Percentiles rank a stretch among this genome's conserved stretches.
phyloP scores from a whole-genome alignment of 2,797 vertebrate genomes.

The Acanthis flammea region DNA sequence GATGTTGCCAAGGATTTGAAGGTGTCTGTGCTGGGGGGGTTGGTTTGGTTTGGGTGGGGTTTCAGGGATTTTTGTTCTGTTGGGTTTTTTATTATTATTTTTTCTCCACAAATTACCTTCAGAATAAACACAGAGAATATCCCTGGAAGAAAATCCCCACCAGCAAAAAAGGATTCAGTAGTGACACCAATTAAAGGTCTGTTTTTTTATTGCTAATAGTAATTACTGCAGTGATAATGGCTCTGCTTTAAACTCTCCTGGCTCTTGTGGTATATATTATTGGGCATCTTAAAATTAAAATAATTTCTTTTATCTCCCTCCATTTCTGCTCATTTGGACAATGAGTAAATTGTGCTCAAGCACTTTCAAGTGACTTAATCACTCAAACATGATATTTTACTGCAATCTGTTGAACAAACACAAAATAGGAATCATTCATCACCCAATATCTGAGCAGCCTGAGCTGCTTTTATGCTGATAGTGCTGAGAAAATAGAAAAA shows the following conservation, averaged over 20 bases:
- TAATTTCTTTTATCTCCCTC: accelerated
- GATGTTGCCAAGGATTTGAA: background rate
- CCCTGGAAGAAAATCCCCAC: background rate
- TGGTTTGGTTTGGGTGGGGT: background rate
- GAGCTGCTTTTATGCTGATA: background rate
- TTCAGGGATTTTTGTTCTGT: background rate
- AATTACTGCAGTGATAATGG: background rate
- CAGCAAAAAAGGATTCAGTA: background rate
- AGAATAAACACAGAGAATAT: background rate
- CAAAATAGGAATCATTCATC: background rate
- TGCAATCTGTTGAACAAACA: background rate
- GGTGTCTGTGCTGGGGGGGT: background rate
- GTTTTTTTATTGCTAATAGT: background rate
- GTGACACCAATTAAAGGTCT: background rate
- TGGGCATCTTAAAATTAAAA: background rate
- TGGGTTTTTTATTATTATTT: accelerated
- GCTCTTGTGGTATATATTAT: background rate
- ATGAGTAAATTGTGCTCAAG: background rate
- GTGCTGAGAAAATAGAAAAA: background rate
- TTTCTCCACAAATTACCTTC: background rate
- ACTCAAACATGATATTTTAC: background rate
- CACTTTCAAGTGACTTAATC: background rate
- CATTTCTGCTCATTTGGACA: background rate
- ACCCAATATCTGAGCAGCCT: background rate
- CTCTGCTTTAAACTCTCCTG: background rate